These are phyloP conservation scores for Polymixis flavicincta DNA, from an alignment of 2,888 invertebrate species.

Conservation along the genomic window DNA sequence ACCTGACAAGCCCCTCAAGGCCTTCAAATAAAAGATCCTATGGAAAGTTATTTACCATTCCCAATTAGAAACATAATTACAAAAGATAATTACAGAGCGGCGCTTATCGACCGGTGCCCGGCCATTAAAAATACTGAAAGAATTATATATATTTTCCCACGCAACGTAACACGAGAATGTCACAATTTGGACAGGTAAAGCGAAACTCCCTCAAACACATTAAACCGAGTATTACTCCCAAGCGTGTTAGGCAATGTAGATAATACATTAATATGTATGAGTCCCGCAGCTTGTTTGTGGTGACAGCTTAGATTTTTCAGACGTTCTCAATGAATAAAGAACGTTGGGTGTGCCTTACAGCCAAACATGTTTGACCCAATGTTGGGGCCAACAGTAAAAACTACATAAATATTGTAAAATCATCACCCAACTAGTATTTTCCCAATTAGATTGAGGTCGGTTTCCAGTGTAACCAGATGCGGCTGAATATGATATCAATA, in stretches of 20 bases:
- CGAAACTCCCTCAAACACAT: conserved; percentile 83
- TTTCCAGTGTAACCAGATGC: background rate
- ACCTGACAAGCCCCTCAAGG: too few relatives aligned
- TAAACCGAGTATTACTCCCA: conserved; percentile 80
- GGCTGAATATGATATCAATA: conserved; percentile 3
- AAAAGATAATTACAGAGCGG: conserved; percentile 40
- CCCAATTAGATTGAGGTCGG: conserved; percentile 9
- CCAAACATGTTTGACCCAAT: conserved; percentile 10
- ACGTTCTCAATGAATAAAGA: conserved; percentile 85
- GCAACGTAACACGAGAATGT: conserved; percentile 56
- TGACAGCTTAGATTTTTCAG: conserved; percentile 84
- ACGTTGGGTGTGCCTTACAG: conserved; percentile 58
- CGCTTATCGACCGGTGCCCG: conserved; percentile 24
- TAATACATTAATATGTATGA: conserved; percentile 89
- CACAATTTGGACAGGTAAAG: conserved; percentile 76
- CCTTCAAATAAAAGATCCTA: too few relatives aligned
- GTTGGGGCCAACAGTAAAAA: conserved; percentile 25
- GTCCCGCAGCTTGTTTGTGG: conserved; percentile 83
- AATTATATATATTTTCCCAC: conserved; percentile 50
- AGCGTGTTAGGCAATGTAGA: conserved; percentile 84
- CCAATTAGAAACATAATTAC: conserved; percentile 28
- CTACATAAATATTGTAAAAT: conserved; percentile 17
- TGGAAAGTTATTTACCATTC: background rate
- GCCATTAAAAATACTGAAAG: conserved; percentile 51
- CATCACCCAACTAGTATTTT: background rate